Base-by-base conservation (phyloP, 2,888 invertebrate genomes). In the Helicoverpa assulta region DNA sequence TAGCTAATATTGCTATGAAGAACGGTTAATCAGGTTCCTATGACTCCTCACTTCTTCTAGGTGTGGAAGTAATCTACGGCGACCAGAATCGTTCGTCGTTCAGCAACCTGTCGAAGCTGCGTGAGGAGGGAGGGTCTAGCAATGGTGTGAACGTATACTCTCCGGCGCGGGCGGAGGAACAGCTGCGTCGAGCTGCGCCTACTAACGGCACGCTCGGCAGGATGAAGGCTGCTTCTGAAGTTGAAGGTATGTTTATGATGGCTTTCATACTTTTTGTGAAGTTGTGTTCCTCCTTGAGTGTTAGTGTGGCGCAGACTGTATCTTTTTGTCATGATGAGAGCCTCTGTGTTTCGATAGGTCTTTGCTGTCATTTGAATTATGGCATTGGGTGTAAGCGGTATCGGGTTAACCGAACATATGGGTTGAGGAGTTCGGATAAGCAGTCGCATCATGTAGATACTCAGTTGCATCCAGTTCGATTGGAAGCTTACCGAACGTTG, bases 61-160 rank as follows among this genome's bases (percentile, higher is more conserved):
- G 95, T 40, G 91, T 95, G 59, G 95, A 95, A 91, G 94, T 95
- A 52, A 95, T 95, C 67, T 95, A 95, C 76, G 94, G 94, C 0
- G 95, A 95, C 73, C 92, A 94, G 79, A 93, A 85, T 82, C 92
- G 94, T 1, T 93, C 95, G 0, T 94, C 95, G 1, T 94, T 92
- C 86, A 90, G 90, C 81, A 95, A 93, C 82, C 84, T 95, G 65
- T 88, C 94, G 1, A 95, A 94, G 82, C 77, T 95, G 6, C 88
- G 91, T 47, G 95, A 95, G 0, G 95, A 94, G 16, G 86, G 87
- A 65, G 87, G 89, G 5, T 92, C 93, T 0, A 90, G 91, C 0
- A 93, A 92, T 55, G 95, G 95, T 2, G 86, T 94, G 55, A 94
- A 95, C 73, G 93, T 95, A 37, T 96, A 96, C 87, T 95, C 95